Conservation (phyloP, 2,888 invertebrate genomes). For the Andrena praecox region DNA sequence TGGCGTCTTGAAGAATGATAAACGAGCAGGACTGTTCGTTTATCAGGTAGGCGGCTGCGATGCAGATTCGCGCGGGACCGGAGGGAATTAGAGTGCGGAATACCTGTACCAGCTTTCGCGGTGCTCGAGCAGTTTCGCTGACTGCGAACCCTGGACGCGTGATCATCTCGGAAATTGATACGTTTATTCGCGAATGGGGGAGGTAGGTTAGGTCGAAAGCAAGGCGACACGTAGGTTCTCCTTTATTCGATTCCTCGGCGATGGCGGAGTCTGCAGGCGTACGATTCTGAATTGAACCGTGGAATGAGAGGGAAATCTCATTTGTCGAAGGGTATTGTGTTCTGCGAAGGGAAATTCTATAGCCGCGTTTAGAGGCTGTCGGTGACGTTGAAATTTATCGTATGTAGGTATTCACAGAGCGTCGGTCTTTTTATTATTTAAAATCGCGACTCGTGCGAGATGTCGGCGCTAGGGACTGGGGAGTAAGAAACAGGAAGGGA, state of each 20-base stretch:
- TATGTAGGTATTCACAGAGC: background rate
- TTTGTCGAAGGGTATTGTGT: slow-evolving; percentile 11
- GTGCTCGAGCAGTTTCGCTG: too few species aligned
- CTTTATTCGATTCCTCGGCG: slow-evolving; percentile 1
- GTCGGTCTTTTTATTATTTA: background rate
- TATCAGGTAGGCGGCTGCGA: background rate
- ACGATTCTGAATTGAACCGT: slow-evolving; percentile 7
- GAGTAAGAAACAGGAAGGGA: too few species aligned
- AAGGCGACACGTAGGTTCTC: background rate
- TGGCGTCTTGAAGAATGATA: background rate
- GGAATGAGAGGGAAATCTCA: slow-evolving; percentile 21
- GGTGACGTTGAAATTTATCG: background rate
- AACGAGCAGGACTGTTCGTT: slow-evolving; percentile 13
- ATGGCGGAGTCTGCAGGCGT: slow-evolving; percentile 1
- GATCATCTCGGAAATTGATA: too few species aligned
- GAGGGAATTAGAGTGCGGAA: background rate
- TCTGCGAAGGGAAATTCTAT: background rate
- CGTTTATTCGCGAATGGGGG: background rate
- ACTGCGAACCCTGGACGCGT: too few species aligned
- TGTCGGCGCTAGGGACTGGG: background rate
- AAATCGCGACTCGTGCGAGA: background rate
- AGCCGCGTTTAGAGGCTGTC: background rate
- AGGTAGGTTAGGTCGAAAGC: background rate
- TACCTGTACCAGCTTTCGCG: too few species aligned
- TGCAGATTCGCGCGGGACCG: background rate